Conservation (phyloP, 2,888 invertebrate species). For the Nephrotoma guestfalica region DNA sequence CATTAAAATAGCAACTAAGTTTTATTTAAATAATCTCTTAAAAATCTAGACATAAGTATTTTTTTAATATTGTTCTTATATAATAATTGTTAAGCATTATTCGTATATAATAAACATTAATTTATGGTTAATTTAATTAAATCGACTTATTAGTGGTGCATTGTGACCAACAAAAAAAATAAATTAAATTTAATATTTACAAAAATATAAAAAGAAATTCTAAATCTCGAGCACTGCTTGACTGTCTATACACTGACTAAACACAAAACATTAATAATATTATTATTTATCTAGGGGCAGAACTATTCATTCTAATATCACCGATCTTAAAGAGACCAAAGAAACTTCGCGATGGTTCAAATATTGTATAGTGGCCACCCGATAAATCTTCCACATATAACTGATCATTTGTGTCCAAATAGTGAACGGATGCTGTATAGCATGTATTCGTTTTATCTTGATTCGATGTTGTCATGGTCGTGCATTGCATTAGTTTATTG, state of each 20-base stretch:
- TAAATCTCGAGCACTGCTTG: too few species aligned
- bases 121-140: not conserved
- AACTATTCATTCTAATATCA: conserved; percentile 26
- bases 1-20: too few species aligned
- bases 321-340: conserved; percentile 67
- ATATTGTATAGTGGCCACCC: conserved; percentile 48
- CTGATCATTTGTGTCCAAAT: conserved; percentile 47
- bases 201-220: not conserved
- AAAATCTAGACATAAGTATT: not conserved
- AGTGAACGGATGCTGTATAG: conserved; percentile 36
- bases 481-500: conserved; percentile 56
- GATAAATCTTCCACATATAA: conserved; percentile 56
- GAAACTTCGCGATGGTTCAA: conserved; percentile 65
- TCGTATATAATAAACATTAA: not conserved
- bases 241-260: not conserved
- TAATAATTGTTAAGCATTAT: not conserved
- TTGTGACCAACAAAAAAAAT: not conserved
- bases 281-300: not conserved
- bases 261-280: not conserved
- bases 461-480: conserved; percentile 45
- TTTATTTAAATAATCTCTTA: not conserved
- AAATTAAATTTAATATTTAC: not conserved
- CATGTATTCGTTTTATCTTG: conserved; percentile 56
- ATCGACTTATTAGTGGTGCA: not conserved
- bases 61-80: not conserved